phyloP scores from a whole-genome alignment of 2,888 invertebrate genomes.

The Odontocolon sp. region DNA sequence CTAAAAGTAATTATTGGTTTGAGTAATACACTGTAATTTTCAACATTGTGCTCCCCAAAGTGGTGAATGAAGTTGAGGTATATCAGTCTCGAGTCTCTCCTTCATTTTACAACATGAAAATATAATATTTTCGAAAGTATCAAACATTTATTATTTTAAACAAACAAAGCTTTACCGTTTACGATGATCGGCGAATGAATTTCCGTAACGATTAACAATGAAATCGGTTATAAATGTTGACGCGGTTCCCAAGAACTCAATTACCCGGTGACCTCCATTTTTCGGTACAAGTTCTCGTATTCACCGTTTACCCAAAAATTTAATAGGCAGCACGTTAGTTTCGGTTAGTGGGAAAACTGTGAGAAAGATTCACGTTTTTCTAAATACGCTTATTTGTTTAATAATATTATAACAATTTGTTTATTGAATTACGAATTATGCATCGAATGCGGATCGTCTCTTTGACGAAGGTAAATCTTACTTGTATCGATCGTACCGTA shows the following conservation, averaged over 20 bases:
- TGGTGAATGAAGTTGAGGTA: conserved; percentile 29
- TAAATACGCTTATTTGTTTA: neutral
- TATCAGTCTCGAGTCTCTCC: conserved; percentile 68
- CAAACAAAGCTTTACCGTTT: conserved; percentile 57
- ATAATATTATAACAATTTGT: neutral
- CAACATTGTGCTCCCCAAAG: neutral
- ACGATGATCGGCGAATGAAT: conserved; percentile 25
- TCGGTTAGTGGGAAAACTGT: no score
- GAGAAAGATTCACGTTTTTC: no score
- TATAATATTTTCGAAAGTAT: conserved; percentile 22
- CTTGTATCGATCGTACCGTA: no score
- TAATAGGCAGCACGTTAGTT: conserved; percentile 51
- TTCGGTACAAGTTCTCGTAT: conserved; percentile 67
- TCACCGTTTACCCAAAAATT: conserved; percentile 66
- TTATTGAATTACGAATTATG: conserved; percentile 26
- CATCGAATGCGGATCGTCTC: conserved; percentile 36
- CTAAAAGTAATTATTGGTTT: no score
- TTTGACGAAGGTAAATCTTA: conserved; percentile 40
- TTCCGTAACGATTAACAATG: conserved; percentile 38
- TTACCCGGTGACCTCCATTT: conserved; percentile 71
- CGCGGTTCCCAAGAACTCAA: conserved; percentile 50
- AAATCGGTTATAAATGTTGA: conserved; percentile 62
- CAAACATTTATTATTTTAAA: conserved; percentile 13
- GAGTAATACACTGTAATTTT: no score
- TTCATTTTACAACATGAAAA: conserved; percentile 65